Base-by-base conservation (phyloP, 2,888 invertebrate genomes). In the Mellilla xanthometata region DNA sequence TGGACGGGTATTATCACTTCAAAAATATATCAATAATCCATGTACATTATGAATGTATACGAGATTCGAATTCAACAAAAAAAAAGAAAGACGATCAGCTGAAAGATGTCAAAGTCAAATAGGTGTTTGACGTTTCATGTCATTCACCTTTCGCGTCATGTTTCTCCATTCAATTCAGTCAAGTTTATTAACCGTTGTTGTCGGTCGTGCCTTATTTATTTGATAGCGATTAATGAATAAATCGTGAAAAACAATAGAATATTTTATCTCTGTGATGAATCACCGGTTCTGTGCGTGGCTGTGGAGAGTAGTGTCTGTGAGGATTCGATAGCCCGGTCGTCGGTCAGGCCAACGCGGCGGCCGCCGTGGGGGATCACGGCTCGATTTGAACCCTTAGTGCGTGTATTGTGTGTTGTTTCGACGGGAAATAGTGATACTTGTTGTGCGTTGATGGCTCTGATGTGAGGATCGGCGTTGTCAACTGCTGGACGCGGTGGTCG, bases 341-440 rank as follows among this genome's bases (percentile, higher is more conserved):
- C 35, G 10, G 31, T 28, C 39, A 11, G 23, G 28, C 15, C 8
- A 35, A 12, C 27, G 15, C 31, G 12, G 27, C 15, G 5, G 12
- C 51, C 62, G 53, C 56, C 58, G 69, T 66, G 68, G 65, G 60
- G 62, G 66, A 59, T 66, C 62, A 60, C 56, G 62, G 58, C 62
- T 67, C 59, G 52, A 61, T 55, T 66, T 51, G 47, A 65, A 66
- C 69, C 60, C 55, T 56, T 60, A 62, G 57, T 58, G 58, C 47
- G 58, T 65, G 62, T 60, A 46, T 58, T 52, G 39, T 52, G 39
- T 46, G 54, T 62, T 55, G 34, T 31, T 12, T 39, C 7, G 12
- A 10, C 15, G 15, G 13, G 10, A 34, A 15, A 36, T 29, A 13
- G 19, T 35, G 31, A 24, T 46, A 33, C 42, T 36, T 33, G 29